Evolutionary conservation across 1,140 invertebrate genomes (phyloP), one percentile per base, ranked within the genome.

Genomic region (Drosophila kurseongensis): DNA sequence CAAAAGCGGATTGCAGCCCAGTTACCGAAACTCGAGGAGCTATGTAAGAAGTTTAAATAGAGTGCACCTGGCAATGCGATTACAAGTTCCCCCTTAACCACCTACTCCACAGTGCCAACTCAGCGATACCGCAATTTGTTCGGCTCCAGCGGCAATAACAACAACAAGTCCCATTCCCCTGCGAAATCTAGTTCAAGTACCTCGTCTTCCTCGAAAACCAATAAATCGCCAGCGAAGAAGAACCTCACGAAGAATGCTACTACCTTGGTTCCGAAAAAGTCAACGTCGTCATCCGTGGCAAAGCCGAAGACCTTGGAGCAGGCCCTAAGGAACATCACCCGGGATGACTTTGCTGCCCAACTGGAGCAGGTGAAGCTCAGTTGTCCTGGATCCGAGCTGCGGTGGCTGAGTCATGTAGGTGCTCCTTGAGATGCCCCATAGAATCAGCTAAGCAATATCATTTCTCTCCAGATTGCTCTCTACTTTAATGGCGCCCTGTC

Each of bases 231-330:
- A 13, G 36, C 90, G 0, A 84, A 78, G 16, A 69, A 68, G 50
- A 75, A 51, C 16, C 41, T 54, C 9, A 60, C 23, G 13, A 88
- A 76, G 52, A 56, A 38, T 36, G 38, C 51, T 23, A 27, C 38
- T 9, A 18, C 38, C 36, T 16, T 61, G 18, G 18, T 3, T 9
- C 58, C 57, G 4, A 75, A 75, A 57, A 48, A 44, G 13, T 16
- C 69, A n/a, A 88, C 80, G 48, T 67, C 74, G 32, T 32, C 79
- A 42, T 8, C 58, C 8, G 16, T 38, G 10, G 50, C 35, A 18
- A 94, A 94, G 81, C 94, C 95, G 18, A 96, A 95, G 92, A 94
- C 94, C 36, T 93, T 96, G 48, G 95, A 96, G 84, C 94, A 94
- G 85, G 95, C 95, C 23, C 89, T 96, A 13, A 63, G 54, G 14